Percentiles rank a stretch among this genome's conserved stretches.
Evolutionary conservation across 1,140 invertebrate species (phyloP).

Genomic region (Lepidurus apus): DNA sequence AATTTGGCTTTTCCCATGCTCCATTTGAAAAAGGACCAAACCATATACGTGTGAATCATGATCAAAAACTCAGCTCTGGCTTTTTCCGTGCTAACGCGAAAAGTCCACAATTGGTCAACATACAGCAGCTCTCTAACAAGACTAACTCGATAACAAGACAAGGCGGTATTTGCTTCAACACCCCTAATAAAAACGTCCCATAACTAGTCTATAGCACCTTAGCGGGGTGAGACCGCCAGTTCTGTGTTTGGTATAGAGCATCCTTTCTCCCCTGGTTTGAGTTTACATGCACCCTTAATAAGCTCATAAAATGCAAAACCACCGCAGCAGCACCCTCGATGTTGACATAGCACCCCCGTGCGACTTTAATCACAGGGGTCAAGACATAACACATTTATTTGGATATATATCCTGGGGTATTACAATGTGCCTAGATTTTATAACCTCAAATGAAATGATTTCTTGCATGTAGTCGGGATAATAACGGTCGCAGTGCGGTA

Average conservation of each 20-base stretch:
- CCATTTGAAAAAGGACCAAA: not conserved
- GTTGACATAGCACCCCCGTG: constrained; percentile 14
- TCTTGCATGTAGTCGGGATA: not conserved
- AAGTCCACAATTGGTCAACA: not conserved
- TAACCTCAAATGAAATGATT: constrained; percentile 14
- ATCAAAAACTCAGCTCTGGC: not conserved
- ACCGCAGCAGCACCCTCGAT: not conserved
- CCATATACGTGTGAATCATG: not conserved
- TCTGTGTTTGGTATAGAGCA: not conserved
- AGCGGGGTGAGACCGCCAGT: not conserved
- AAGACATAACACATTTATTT: not conserved
- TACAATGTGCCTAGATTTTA: constrained; percentile 12
- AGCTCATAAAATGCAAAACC: constrained; percentile 12
- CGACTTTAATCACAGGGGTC: not conserved
- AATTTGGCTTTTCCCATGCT: not conserved
- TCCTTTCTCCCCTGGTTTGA: not conserved
- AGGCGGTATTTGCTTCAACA: not conserved
- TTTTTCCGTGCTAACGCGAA: too few species aligned
- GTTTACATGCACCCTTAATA: not conserved
- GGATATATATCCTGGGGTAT: not conserved
- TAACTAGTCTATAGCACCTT: not conserved
- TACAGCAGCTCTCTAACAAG: not conserved
- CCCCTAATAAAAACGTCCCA: not conserved
- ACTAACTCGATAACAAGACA: not conserved
- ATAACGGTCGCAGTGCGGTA: too few species aligned